phyloP scores from a whole-genome alignment of 2,888 invertebrate species.

The Charanyca ferruginea region DNA sequence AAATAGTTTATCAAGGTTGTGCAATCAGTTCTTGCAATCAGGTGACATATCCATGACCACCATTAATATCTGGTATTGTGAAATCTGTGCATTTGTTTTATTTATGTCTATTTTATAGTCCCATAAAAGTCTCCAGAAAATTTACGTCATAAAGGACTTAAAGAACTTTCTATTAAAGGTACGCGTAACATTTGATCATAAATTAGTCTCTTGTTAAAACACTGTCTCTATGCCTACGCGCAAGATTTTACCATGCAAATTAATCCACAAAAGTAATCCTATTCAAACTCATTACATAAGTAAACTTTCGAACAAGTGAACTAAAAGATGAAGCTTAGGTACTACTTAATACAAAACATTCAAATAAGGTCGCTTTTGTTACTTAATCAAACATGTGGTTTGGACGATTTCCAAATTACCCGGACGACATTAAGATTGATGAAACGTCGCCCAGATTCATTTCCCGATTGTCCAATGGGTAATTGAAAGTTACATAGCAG shows the following conservation, averaged over 20 bases:
- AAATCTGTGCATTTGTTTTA: slow-evolving; percentile 25
- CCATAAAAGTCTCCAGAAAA: slow-evolving; percentile 4
- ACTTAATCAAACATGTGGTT: slow-evolving; percentile 2
- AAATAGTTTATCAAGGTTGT: slow-evolving; percentile 51
- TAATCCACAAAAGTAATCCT: slow-evolving; percentile 20
- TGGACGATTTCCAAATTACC: slow-evolving; percentile 37
- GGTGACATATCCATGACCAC: slow-evolving; percentile 45
- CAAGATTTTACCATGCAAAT: slow-evolving; percentile 10
- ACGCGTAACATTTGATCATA: background rate
- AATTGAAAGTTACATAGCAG: slow-evolving; percentile 23
- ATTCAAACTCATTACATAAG: slow-evolving; percentile 30
- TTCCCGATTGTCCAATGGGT: slow-evolving; percentile 25
- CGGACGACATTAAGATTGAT: slow-evolving; percentile 18
- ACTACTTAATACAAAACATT: slow-evolving; percentile 1
- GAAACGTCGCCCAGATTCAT: slow-evolving; percentile 12
- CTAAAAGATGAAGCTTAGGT: slow-evolving; percentile 23
- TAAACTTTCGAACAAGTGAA: slow-evolving; percentile 19
- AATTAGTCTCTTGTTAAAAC: slow-evolving; percentile 9
- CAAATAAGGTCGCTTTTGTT: slow-evolving; percentile 31
- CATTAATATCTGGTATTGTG: slow-evolving; percentile 41
- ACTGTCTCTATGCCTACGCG: background rate
- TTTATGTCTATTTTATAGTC: slow-evolving; percentile 20
- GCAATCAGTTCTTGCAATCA: slow-evolving; percentile 44
- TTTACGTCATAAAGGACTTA: background rate
- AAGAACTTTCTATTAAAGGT: slow-evolving; percentile 2